Base-by-base conservation (phyloP, 2,888 invertebrate genomes). In the Andrena hattorfiana region DNA sequence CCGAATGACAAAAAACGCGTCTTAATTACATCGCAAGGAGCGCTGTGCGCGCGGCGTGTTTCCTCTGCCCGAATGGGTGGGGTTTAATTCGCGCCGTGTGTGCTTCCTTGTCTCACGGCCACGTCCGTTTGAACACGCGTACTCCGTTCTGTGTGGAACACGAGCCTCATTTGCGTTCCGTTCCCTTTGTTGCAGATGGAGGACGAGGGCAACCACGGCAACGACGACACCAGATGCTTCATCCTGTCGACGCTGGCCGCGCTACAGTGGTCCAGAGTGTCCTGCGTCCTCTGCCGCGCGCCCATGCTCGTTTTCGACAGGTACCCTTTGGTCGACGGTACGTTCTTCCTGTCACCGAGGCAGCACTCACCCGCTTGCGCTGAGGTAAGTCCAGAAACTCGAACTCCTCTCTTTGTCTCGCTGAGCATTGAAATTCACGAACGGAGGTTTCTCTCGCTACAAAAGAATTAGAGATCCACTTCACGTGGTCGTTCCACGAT, bases 201-300 rank as follows among this genome's bases (percentile, higher is more conserved):
- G 95, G 99, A 99, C 94, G 99, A 99, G 94, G 99, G 98, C 85
- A 98, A 98, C 94, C 99, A 99, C 94, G 99, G 99, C 91, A 99
- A 99, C 94, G 99, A 99, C 94, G 99, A 99, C 94, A 99, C 98
- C 67, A 96, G 99, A 89, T 97, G 98, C 93, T 99, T 99, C 95
- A 98, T 99, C 91, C 95, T 99, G 93, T 98, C 99, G 83, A 98
- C 98, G 60, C 95, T 99, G 93, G 99, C 99, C 84, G 98, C 98
- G 42, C 97, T 98, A 93, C 98, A 98, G 92, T 97, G 97, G 94
- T 97, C 97, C 85, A 96, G 97, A 91, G 98, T 97, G 60, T 96
- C 96, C 76, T 99, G 97, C 95, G 97, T 98, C 85, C 95, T 97
- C 89, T 99, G 99, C 95, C 97, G 97, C 92, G 97, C 97, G 74